Conservation (phyloP, 2,797 vertebrate genomes). For the Danio tinwini region DNA sequence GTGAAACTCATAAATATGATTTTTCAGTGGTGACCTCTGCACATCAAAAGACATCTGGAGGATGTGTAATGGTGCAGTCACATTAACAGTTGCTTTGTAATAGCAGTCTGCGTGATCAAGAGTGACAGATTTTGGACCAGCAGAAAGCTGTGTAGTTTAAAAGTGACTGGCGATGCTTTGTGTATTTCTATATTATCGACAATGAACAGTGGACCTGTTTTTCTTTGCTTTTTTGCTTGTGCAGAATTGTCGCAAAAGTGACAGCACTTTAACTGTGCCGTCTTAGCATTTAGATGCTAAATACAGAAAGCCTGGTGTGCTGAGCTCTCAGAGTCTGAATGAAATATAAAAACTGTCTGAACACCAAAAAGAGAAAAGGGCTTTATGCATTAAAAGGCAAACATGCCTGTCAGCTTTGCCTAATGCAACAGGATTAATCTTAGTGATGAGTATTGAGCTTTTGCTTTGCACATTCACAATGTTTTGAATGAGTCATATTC, state of each 20-base stretch:
- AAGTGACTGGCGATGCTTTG: neutral
- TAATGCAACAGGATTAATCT: neutral
- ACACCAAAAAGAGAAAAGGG: neutral
- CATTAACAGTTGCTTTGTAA: neutral
- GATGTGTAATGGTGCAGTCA: neutral
- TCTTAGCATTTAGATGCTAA: neutral
- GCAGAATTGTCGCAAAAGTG: neutral
- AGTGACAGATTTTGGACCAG: neutral
- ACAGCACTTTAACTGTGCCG: neutral
- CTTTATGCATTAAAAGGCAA: neutral
- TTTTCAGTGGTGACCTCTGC: no score
- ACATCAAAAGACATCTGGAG: neutral
- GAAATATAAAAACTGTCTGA: neutral
- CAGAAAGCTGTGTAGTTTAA: neutral
- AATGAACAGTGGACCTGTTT: neutral
- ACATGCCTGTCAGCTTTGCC: constrained; percentile 1
- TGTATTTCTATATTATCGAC: neutral
- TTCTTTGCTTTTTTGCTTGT: neutral
- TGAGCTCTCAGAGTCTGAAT: neutral
- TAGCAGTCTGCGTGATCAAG: neutral
- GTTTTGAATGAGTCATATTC: neutral
- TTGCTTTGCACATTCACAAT: constrained; percentile 29
- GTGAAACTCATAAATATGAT: neutral
- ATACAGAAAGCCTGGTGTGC: constrained; percentile 12
- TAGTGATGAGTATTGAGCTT: neutral